Evolutionary conservation across 2,888 invertebrate genomes (phyloP).

Genomic region (Dichetophora obliterata): DNA sequence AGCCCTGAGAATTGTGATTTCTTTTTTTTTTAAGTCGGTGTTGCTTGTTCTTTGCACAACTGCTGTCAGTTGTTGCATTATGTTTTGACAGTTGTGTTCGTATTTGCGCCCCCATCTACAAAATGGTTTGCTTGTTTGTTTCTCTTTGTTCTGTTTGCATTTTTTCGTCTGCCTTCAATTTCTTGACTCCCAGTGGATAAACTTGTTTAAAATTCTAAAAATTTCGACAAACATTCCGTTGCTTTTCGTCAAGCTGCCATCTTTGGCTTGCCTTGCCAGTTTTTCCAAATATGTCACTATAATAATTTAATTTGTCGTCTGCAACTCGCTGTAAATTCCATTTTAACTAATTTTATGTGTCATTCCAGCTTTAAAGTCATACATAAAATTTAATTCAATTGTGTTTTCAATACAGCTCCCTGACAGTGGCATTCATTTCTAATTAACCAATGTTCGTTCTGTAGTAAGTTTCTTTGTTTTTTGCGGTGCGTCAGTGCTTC

Average conservation of each 20-base stretch:
- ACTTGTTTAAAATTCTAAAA: slow-evolving; percentile 5
- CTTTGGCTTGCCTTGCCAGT: background rate
- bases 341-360: background rate
- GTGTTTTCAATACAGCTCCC: background rate
- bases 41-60: background rate
- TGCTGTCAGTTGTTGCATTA: background rate
- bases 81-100: slow-evolving; percentile 16
- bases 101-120: background rate
- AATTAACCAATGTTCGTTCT: background rate
- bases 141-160: background rate
- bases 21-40: too few species aligned
- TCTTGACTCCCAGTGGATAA: background rate
- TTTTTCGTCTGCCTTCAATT: background rate
- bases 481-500: background rate
- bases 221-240: background rate
- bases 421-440: slow-evolving; percentile 26
- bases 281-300: slow-evolving; percentile 31
- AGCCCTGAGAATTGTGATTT: background rate
- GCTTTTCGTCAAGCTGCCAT: background rate
- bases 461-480: background rate
- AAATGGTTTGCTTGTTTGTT: background rate
- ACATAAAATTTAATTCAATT: slow-evolving; percentile 36
- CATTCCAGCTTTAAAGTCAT: slow-evolving; percentile 7
- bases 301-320: slow-evolving; percentile 35
- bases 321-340: background rate